Conservation (phyloP, 2,113 vertebrate species). For the Ramphastos sulfuratus region DNA sequence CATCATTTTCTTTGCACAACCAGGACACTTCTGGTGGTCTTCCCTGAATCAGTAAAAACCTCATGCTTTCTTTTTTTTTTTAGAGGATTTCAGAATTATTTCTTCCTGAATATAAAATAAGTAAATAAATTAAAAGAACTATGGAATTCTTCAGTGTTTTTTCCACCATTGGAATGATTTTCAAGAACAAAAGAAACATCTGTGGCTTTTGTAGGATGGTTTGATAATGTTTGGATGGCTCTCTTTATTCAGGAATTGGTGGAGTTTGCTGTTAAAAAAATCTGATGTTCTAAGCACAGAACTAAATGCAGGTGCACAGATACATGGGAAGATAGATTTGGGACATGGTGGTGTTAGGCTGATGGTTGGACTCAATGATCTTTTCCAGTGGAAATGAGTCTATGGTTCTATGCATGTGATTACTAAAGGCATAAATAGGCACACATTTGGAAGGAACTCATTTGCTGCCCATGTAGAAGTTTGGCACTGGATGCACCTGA, state of each 20-base stretch:
- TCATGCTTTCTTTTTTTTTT: not conserved
- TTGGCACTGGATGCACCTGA: not conserved
- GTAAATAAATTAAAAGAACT: not conserved
- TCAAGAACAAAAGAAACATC: not conserved
- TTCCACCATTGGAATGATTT: not conserved
- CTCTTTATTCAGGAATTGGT: not conserved
- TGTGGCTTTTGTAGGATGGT: not conserved
- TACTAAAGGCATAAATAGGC: not conserved
- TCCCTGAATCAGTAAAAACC: not conserved
- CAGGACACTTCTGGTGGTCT: not conserved
- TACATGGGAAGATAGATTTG: not conserved
- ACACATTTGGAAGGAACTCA: not conserved
- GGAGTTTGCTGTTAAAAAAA: not conserved
- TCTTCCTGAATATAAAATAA: not conserved
- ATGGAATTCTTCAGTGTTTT: not conserved
- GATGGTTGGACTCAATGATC: too few relatives aligned
- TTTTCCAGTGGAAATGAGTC: too few relatives aligned
- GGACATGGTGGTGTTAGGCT: too few relatives aligned
- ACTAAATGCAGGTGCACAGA: not conserved
- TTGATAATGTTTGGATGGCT: not conserved
- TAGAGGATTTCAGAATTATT: not conserved
- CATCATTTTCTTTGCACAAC: not conserved
- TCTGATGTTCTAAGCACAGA: not conserved
- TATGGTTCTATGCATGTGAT: not conserved
- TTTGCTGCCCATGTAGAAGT: not conserved